Evolutionary conservation across 30 jellyfish, hydroid and myxozoan genomes (phyloP).

Genomic region (Hydractinia echinata): DNA sequence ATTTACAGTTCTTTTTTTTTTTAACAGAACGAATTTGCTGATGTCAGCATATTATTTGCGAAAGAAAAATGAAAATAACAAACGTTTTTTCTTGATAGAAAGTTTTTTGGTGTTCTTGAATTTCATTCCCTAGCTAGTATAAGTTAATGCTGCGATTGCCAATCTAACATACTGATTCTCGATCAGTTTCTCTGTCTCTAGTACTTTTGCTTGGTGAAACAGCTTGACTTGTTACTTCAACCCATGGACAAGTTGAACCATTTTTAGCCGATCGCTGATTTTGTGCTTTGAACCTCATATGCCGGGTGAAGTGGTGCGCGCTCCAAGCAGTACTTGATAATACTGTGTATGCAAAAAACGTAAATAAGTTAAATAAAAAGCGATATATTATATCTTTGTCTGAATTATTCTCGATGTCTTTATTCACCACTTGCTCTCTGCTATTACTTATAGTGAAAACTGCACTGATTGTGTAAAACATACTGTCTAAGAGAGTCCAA

Average conservation of each 20-base stretch:
- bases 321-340: slow-evolving; percentile 87
- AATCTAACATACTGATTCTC: slow-evolving; percentile 86
- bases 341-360: slow-evolving; percentile 69
- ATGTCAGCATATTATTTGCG: too few relatives aligned
- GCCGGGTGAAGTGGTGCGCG: slow-evolving; percentile 95
- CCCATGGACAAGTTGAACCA: slow-evolving; percentile 93
- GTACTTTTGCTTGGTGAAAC: slow-evolving; percentile 91
- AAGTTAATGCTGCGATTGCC: too few relatives aligned
- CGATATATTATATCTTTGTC: slow-evolving; percentile 70
- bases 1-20: too few relatives aligned
- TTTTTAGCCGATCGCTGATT: slow-evolving; percentile 76
- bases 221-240: slow-evolving; percentile 86
- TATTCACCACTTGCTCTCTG: slow-evolving; percentile 52
- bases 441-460: slow-evolving; percentile 84
- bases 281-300: slow-evolving; percentile 98
- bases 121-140: too few relatives aligned
- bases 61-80: too few relatives aligned
- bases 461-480: slow-evolving; percentile 59
- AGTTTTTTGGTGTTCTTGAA: too few relatives aligned
- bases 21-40: too few relatives aligned
- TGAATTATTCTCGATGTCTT: slow-evolving; percentile 48
- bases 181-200: slow-evolving; percentile 85
- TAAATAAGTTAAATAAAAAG: slow-evolving; percentile 52
- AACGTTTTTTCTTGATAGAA: too few relatives aligned
- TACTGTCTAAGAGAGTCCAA: slow-evolving; percentile 65